A percentile compares a stretch with the other conserved stretches of the same genome.
Evolutionary conservation across 2,797 vertebrate genomes (phyloP).

Genomic region (Falco concolor): DNA sequence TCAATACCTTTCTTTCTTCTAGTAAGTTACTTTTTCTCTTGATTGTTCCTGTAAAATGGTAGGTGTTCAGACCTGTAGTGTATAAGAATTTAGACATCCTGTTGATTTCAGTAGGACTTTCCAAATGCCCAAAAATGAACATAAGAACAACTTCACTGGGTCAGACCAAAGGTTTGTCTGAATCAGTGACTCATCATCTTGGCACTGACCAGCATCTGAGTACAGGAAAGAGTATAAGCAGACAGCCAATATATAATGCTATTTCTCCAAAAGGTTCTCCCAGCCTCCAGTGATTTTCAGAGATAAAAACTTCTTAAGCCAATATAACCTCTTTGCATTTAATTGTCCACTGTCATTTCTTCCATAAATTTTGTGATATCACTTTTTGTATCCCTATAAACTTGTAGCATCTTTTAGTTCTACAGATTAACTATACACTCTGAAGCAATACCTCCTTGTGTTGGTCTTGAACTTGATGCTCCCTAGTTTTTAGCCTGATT

Average conservation of each 20-base stretch:
- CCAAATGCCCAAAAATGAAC: not conserved
- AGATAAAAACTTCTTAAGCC: not conserved
- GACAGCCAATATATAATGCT: not conserved
- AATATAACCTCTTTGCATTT: not conserved
- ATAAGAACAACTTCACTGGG: not conserved
- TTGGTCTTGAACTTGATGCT: not conserved
- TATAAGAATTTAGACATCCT: not conserved
- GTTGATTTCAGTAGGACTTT: not conserved
- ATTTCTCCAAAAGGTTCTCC: not conserved
- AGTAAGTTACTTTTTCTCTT: not conserved
- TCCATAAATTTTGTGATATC: not conserved
- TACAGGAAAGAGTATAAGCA: not conserved
- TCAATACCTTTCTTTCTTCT: not conserved
- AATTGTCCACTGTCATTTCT: not conserved
- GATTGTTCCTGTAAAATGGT: not conserved
- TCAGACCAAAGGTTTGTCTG: not conserved
- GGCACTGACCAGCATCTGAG: not conserved
- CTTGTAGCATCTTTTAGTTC: not conserved
- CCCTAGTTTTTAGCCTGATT: not conserved
- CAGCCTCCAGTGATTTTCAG: not conserved
- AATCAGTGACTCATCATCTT: not conserved
- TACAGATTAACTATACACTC: not conserved
- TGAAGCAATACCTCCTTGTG: not conserved
- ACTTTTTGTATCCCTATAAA: not conserved
- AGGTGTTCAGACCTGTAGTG: not conserved